Base-by-base conservation (phyloP, 2,113 vertebrate genomes). In the Scomber japonicus region DNA sequence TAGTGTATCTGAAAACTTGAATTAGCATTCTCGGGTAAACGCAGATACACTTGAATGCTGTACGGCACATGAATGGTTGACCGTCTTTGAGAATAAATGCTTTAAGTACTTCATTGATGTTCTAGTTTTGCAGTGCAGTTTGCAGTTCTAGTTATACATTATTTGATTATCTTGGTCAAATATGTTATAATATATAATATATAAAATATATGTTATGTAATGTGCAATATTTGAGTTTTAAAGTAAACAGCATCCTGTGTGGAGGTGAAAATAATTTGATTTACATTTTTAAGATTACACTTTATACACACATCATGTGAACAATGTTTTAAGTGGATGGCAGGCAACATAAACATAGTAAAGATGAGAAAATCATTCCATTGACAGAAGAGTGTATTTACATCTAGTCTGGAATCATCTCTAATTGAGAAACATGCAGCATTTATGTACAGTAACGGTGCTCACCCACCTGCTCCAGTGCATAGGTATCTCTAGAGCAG, bases 401-500 rank as follows among this genome's bases (percentile, higher is more conserved):
- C 66, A 56, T 17, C 48, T 40, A 54, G 11, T 8, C 30, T 5
- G 16, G 17, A 57, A 49, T 49, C 16, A 70, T 60, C 15, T 68
- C 15, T 1, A 1, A 54, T 12, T 60, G 3, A 13, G 3, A 71
- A 15, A 69, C n/a, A 68, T 30, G 1, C 4, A 16, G 2, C n/a
- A 11, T 40, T 68, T 48, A 17, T 63, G 12, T 44, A 21, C 27
- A 72, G 17, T 31, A 35, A 44, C 8, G 7, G 57, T 24, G 21
- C 46, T 81, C 30, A 84, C 87, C 53, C 66, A 93, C 93, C 93
- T 99, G 98, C 91, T 99, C 98, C 91, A 99, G 91, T 64, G 98
- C 98, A 51, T 99, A 99, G 0, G 98, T 99, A 88, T 99, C 98
- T 81, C 97, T 95, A 15, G 98, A 99, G 88, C 98, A 99, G 0